These are phyloP conservation scores for Sepioteuthis lessoniana DNA, from an alignment of 2,888 invertebrate species.

Conservation along the genomic window DNA sequence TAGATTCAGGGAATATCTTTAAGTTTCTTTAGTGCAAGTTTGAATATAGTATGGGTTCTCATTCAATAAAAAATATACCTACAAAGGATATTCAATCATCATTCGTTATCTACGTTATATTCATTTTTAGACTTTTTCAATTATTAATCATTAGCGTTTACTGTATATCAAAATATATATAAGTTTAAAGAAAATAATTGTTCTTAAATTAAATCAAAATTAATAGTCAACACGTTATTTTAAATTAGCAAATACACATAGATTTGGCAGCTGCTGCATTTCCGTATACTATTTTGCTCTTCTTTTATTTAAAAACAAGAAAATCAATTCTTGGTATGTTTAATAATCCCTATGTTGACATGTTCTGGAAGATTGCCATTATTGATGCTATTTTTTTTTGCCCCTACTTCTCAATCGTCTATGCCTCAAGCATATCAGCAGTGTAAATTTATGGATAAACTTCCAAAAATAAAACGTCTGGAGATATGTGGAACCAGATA, in stretches of 20 bases:
- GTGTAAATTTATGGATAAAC: constrained; percentile 7
- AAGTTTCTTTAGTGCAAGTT: too few species aligned
- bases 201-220: not conserved
- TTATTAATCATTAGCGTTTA: too few species aligned
- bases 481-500: not conserved
- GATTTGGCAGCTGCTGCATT: not conserved
- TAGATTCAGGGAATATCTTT: too few species aligned
- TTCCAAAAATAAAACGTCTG: not conserved
- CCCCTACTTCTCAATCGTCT: not conserved
- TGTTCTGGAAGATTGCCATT: not conserved
- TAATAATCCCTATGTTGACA: not conserved
- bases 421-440: not conserved
- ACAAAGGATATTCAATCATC: too few species aligned
- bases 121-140: too few species aligned
- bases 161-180: too few species aligned
- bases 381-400: not conserved
- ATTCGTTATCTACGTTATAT: too few species aligned
- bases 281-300: not conserved
- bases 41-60: too few species aligned
- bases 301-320: not conserved
- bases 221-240: not conserved
- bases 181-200: not conserved
- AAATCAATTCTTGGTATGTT: not conserved
- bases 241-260: not conserved
- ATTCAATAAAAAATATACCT: too few species aligned